phyloP scores from a whole-genome alignment of 2,113 vertebrate genomes.

The Marmota monax region DNA sequence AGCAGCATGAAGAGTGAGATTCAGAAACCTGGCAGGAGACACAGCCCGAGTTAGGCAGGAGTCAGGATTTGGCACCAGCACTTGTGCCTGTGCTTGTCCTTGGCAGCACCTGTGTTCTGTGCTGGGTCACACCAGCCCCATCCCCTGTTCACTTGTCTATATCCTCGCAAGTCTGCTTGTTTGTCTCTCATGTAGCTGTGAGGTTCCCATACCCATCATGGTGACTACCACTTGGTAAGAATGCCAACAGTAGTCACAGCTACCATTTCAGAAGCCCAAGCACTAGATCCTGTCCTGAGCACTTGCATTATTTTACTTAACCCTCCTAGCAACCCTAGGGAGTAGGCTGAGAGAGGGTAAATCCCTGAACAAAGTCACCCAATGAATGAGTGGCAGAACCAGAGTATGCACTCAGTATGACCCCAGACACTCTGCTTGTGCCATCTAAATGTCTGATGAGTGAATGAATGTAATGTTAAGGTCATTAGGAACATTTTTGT shows the following conservation, averaged over 20 bases:
- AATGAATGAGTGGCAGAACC: background rate
- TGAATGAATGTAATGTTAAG: background rate
- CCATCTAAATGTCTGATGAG: background rate
- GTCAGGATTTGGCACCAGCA: accelerated
- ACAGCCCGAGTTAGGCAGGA: background rate
- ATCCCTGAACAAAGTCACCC: background rate
- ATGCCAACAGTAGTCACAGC: background rate
- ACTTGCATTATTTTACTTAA: background rate
- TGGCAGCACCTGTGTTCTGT: background rate
- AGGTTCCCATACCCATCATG: background rate
- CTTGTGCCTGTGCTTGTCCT: too few species aligned
- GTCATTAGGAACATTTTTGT: background rate
- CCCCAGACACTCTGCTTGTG: background rate
- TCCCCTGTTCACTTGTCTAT: background rate
- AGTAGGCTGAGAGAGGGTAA: background rate
- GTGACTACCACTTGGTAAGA: background rate
- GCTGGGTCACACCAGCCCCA: background rate
- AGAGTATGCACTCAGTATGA: background rate
- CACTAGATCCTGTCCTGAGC: background rate
- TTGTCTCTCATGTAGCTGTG: background rate
- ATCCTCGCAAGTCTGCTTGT: background rate
- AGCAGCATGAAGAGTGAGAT: constrained; percentile 86
- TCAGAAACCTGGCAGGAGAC: constrained; percentile 86
- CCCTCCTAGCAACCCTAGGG: background rate
- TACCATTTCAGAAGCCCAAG: background rate